Evolutionary conservation across 2,797 vertebrate genomes (phyloP), one percentile per base, ranked within the genome.

Genomic region (Rhabdophis nuchalis): DNA sequence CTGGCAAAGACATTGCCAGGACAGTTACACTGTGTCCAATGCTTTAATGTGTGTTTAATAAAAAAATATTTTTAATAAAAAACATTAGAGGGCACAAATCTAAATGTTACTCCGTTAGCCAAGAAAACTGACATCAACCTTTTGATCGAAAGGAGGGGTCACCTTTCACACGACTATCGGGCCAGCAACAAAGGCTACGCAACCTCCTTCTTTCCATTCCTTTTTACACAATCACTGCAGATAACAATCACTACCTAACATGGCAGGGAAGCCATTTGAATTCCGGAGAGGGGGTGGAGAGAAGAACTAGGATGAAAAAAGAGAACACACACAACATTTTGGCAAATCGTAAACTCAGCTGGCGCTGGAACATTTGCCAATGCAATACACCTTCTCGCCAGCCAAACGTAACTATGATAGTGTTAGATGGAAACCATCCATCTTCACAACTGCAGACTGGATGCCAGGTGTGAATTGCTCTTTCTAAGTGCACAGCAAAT

Each of bases 111-210:
- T 94, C 97, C 95, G 91, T 97, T 96, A 98, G 97, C 96, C 95
- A 95, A 96, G 92, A 93, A 96, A 96, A 94, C 96, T 95, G 96
- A 97, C 97, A 97, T 96, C 95, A 97, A 85, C 94, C 95, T 96
- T 97, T 97, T 97, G 96, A 98, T 98, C 95, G 95, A 97, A 98
- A 97, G 97, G 97, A 50, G 4, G 96, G 96, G 95, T 96, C 94
- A 97, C 97, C 98, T 98, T 98, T 98, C 97, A 97, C 97, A 97
- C 96, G 97, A 97, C 95, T 96, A 97, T 96, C 93, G 95, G 96
- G 97, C 95, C 96, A 96, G 96, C 94, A 95, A 97, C 97, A 97
- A 61, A 98, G 96, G 93, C 93, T 91, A 92, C 64, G 87, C 93
- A 52, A 85, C 85, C 68, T 85, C 86, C 96, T 89, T 94, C 96